Conservation (phyloP, 2,797 vertebrate genomes). For the Gymnocypris eckloni region DNA sequence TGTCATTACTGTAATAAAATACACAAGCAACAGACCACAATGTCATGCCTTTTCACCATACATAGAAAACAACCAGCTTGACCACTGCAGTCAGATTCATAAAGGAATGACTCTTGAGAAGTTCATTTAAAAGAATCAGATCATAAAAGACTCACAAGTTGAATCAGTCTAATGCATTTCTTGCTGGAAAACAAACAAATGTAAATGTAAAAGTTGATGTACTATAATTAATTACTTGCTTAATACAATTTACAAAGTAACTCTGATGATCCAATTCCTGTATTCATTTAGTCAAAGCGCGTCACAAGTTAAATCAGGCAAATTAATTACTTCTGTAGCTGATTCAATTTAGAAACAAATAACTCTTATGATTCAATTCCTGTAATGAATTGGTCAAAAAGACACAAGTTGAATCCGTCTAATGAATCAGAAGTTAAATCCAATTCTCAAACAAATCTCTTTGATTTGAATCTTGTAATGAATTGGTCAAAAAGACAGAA, state of each 20-base stretch:
- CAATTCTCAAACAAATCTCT: background rate
- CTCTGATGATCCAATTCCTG: background rate
- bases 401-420: background rate
- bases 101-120: background rate
- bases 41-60: background rate
- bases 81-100: background rate
- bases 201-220: background rate
- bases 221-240: background rate
- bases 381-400: background rate
- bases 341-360: background rate
- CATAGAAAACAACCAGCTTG: background rate
- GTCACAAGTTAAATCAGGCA: background rate
- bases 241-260: background rate
- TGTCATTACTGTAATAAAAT: background rate
- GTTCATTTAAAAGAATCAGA: background rate
- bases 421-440: background rate
- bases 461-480: background rate
- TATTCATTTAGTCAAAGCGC: background rate
- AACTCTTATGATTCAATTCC: background rate
- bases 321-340: background rate
- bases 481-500: background rate
- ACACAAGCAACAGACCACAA: background rate
- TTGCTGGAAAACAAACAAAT: background rate
- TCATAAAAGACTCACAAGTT: background rate
- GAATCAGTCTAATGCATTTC: background rate